These are phyloP conservation scores for Uria aalge DNA, from an alignment of 2,113 vertebrate genomes.

Conservation along the genomic window DNA sequence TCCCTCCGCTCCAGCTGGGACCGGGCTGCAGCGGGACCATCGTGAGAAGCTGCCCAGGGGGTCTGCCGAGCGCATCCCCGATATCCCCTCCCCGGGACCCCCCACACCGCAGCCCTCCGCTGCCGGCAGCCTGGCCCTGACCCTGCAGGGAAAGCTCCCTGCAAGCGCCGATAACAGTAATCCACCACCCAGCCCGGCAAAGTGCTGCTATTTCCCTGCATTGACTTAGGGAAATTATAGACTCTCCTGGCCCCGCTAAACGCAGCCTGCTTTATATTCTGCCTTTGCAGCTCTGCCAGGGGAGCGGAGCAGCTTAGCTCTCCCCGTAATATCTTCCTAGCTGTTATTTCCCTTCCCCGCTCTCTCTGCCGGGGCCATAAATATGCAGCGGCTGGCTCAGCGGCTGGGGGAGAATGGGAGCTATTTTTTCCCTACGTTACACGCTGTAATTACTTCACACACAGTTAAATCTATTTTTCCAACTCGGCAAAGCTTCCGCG, in stretches of 20 bases:
- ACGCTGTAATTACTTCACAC: constrained; percentile 65
- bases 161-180: constrained; percentile 29
- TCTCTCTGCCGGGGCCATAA: constrained; percentile 72
- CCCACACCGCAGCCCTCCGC: background rate
- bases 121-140: background rate
- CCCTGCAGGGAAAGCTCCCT: background rate
- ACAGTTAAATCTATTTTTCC: constrained; percentile 66
- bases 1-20: background rate
- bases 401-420: constrained; percentile 55
- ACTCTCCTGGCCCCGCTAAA: constrained; percentile 7
- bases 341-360: constrained; percentile 29
- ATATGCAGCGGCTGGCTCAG: constrained; percentile 74
- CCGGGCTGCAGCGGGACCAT: rapidly evolving
- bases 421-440: constrained; percentile 67
- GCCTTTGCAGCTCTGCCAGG: constrained; percentile 54
- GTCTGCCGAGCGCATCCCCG: background rate
- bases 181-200: background rate
- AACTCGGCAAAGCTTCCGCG: background rate
- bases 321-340: constrained; percentile 45
- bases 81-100: background rate
- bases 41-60: background rate
- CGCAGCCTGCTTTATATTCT: constrained; percentile 76
- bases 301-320: constrained; percentile 70
- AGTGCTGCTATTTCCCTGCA: constrained; percentile 46
- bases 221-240: constrained; percentile 44